Evolutionary conservation across 2,797 vertebrate genomes (phyloP), one percentile per base, ranked within the genome.

Genomic region (Pteropus rufus): DNA sequence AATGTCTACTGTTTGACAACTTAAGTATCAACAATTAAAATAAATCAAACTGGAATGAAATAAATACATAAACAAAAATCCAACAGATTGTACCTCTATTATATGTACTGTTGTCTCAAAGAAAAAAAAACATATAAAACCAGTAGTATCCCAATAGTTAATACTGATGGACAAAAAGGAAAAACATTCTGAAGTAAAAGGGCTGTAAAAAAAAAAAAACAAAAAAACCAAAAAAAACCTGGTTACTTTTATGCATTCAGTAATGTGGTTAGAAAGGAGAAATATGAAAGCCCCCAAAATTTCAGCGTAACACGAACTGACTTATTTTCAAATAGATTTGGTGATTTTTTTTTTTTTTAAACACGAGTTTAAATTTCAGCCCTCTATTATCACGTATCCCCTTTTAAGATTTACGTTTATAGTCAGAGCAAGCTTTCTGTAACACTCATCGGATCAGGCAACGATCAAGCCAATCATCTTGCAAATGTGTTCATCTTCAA

Each of bases 11-110:
- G 98, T 97, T 98, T 97, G 98, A 98, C 97, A 56, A 98, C 97
- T 97, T 98, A 98, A 7, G 98, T 97, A 98, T 98, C 93, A 93
- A 98, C 98, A 98, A 98, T 99, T 98, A 97, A 94, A 98, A 97
- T 98, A 98, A 99, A 98, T 98, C 98, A 98, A 98, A 98, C 96
- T 98, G 98, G 98, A 99, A 99, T 98, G 98, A 98, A 99, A 99
- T 99, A 99, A 99, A 99, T 99, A 99, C 98, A 98, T 97, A 97
- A 97, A 98, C 94, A 98, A 98, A 97, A 91, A 98, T 98, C 97
- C 97, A 98, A 98, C 97, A 87, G 98, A 98, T 98, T 98, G 98
- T 99, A 99, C 98, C 98, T 98, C 98, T 98, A 98, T 97, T 98
- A 95, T 91, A 98, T 97, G 98, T 96, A 98, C 98, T 98, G 98